Percentiles rank a stretch among this genome's conserved stretches.
Conservation (phyloP, 2,888 invertebrate genomes). For the Tenthredo notha region DNA sequence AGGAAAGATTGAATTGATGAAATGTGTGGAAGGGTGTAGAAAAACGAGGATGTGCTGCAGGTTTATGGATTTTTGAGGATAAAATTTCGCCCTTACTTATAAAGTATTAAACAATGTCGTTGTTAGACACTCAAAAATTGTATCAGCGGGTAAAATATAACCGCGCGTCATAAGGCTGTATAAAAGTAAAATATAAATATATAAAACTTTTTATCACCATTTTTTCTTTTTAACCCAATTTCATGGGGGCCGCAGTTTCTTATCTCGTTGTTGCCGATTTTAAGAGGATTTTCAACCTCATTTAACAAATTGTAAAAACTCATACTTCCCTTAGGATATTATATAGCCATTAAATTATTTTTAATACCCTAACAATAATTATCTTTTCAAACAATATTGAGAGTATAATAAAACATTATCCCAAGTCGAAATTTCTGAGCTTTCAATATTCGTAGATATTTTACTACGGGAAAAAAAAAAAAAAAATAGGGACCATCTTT, state of each 20-base stretch:
- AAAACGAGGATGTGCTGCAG: not conserved
- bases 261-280: conserved; percentile 31
- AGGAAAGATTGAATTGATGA: not conserved
- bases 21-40: not conserved
- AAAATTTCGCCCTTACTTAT: not conserved
- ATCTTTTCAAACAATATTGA: not conserved
- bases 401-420: not conserved
- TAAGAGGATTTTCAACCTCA: conserved; percentile 12
- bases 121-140: conserved; percentile 17
- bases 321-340: not conserved
- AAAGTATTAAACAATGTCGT: conserved; percentile 45
- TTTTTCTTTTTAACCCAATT: conserved; percentile 16
- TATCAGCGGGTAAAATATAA: conserved; percentile 22
- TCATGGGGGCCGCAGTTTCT: conserved; percentile 10
- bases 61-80: conserved; percentile 35
- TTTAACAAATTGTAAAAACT: conserved; percentile 6
- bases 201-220: conserved; percentile 7
- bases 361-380: not conserved
- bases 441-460: no score
- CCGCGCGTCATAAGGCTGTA: not conserved
- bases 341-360: not conserved
- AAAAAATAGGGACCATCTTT: not conserved
- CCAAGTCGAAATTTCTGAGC: not conserved
- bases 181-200: conserved; percentile 33
- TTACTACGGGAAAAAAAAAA: not conserved